Percentiles rank a stretch among this genome's conserved stretches.
Evolutionary conservation across 2,113 vertebrate species (phyloP).

Genomic region (Regulus satrapa): DNA sequence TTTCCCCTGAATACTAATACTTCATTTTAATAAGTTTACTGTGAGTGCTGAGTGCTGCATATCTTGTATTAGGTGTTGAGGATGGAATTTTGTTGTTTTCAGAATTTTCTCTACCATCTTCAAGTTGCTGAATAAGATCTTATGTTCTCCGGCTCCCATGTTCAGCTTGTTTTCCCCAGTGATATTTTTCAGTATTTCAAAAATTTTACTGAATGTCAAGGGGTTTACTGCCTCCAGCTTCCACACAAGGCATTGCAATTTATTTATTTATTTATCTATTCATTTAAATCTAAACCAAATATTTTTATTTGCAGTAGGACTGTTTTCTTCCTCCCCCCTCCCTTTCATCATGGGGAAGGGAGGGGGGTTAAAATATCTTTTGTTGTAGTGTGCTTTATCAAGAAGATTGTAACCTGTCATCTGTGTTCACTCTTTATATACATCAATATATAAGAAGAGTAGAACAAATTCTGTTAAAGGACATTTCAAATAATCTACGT

Average conservation of each 20-base stretch:
- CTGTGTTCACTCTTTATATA: background rate
- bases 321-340: fast-evolving
- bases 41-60: background rate
- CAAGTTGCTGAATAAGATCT: background rate
- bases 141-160: background rate
- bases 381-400: background rate
- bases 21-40: background rate
- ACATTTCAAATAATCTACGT: background rate
- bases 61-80: background rate
- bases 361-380: background rate
- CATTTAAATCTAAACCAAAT: background rate
- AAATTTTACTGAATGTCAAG: background rate
- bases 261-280: background rate
- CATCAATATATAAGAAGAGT: background rate
- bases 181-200: background rate
- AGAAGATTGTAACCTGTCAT: background rate
- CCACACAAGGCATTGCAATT: background rate
- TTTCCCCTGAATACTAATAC: background rate
- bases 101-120: background rate
- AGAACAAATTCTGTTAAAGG: background rate
- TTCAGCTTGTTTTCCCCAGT: background rate
- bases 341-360: background rate
- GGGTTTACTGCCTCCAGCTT: background rate
- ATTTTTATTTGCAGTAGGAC: background rate
- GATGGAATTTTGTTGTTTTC: background rate